phyloP scores from a whole-genome alignment of 2,888 invertebrate genomes.

The Halictus quadricinctus region DNA sequence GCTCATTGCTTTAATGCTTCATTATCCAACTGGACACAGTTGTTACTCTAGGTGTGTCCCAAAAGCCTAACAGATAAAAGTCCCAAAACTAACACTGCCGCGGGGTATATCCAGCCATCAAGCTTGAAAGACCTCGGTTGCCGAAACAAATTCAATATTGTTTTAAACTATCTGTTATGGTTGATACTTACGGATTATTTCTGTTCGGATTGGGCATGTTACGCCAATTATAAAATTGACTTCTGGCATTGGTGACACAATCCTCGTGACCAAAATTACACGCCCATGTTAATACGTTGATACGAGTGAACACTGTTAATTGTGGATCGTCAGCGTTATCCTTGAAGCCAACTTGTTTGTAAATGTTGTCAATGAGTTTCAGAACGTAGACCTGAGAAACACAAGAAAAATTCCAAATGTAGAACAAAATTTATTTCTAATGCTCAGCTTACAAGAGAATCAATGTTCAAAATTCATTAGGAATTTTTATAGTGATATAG shows the following conservation, averaged over 20 bases:
- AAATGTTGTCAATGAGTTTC: slow-evolving; percentile 86
- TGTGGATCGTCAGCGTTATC: slow-evolving; percentile 86
- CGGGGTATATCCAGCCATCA: too few species aligned
- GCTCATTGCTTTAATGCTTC: too few species aligned
- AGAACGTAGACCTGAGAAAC: slow-evolving; percentile 87
- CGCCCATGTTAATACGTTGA: slow-evolving; percentile 89
- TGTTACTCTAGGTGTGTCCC: too few species aligned
- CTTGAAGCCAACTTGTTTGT: slow-evolving; percentile 88
- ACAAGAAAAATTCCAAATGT: neutral
- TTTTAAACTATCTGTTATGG: too few species aligned
- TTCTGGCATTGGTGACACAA: slow-evolving; percentile 89
- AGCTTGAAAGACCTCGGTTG: too few species aligned
- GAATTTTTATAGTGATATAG: neutral
- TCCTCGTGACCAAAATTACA: slow-evolving; percentile 89
- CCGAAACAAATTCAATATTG: too few species aligned
- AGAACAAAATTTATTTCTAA: neutral
- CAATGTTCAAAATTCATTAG: neutral
- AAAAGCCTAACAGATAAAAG: too few species aligned
- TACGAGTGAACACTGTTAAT: slow-evolving; percentile 88
- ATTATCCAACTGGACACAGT: neutral
- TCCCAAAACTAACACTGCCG: too few species aligned
- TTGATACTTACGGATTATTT: slow-evolving; percentile 88
- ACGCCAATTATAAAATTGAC: slow-evolving; percentile 90
- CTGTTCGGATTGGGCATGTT: slow-evolving; percentile 88
- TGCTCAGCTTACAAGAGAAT: neutral